Percentiles rank a stretch among this genome's conserved stretches.
phyloP scores from a whole-genome alignment of 1,140 invertebrate species.

The Musca domestica region DNA sequence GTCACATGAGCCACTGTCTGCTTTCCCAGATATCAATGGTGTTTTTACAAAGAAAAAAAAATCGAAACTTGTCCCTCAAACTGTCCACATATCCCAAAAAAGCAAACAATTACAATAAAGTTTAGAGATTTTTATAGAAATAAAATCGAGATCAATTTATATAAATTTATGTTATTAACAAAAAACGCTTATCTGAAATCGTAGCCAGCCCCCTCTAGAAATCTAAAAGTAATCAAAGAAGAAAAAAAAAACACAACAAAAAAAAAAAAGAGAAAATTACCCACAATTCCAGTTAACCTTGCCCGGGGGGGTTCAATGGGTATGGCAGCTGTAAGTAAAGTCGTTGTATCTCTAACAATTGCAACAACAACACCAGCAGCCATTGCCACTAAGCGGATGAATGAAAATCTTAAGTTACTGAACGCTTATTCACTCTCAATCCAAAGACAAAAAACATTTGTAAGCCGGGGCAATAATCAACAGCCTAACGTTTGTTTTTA shows the following conservation, averaged over 20 bases:
- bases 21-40: background rate
- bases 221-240: background rate
- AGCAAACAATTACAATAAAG: background rate
- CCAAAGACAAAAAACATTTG: too few species aligned
- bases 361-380: too few species aligned
- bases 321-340: too few species aligned
- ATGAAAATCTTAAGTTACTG: too few species aligned
- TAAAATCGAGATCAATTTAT: background rate
- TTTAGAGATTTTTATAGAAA: background rate
- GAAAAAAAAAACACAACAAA: background rate
- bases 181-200: background rate
- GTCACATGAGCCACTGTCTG: too few species aligned
- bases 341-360: too few species aligned
- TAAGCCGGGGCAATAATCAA: too few species aligned
- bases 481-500: too few species aligned
- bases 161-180: too few species aligned
- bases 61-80: background rate
- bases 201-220: background rate
- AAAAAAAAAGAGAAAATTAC: slow-evolving; percentile 13
- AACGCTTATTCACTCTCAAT: too few species aligned
- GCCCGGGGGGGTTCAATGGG: background rate
- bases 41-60: background rate
- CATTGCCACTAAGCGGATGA: too few species aligned
- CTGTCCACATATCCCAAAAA: background rate
- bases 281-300: slow-evolving; percentile 16